phyloP scores from a whole-genome alignment of 2,888 invertebrate genomes.

The Mylabris sibirica region DNA sequence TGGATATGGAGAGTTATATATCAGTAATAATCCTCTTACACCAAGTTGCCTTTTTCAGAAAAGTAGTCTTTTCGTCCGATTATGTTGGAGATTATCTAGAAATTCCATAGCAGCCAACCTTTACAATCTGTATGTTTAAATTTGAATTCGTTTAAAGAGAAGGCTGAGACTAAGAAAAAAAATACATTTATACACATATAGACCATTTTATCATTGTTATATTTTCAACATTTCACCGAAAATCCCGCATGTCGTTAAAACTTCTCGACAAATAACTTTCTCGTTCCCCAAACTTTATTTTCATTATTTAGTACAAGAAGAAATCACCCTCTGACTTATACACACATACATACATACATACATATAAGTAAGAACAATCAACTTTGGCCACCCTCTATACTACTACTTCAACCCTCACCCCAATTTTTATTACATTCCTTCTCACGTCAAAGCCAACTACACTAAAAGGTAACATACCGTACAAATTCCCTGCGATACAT shows the following conservation, averaged over 20 bases:
- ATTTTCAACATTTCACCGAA: constrained; percentile 26
- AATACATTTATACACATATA: constrained; percentile 3
- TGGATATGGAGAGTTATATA: constrained; percentile 56
- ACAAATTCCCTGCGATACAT: constrained; percentile 50
- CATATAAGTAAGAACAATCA: constrained; percentile 48
- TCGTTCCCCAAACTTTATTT: constrained; percentile 50
- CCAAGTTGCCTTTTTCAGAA: constrained; percentile 57
- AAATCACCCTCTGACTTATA: constrained; percentile 40
- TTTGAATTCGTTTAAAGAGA: constrained; percentile 44
- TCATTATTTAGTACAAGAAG: constrained; percentile 50
- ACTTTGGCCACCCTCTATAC: constrained; percentile 46
- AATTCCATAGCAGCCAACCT: constrained; percentile 46
- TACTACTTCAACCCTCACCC: constrained; percentile 43
- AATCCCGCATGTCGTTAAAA: constrained; percentile 45
- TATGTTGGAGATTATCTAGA: constrained; percentile 53
- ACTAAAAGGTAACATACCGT: constrained; percentile 56
- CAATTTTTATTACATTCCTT: constrained; percentile 59
- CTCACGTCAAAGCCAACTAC: constrained; percentile 57
- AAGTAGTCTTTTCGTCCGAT: constrained; percentile 54
- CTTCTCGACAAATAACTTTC: constrained; percentile 51
- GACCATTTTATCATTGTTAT: constrained; percentile 22
- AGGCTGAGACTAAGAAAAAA: constrained; percentile 20
- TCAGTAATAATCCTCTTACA: constrained; percentile 58
- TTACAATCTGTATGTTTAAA: constrained; percentile 47
- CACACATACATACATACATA: constrained; percentile 29